A percentile compares a stretch with the other conserved stretches of the same genome.
Conservation (phyloP, 1,140 invertebrate genomes). For the Teleogryllus occipitalis region DNA sequence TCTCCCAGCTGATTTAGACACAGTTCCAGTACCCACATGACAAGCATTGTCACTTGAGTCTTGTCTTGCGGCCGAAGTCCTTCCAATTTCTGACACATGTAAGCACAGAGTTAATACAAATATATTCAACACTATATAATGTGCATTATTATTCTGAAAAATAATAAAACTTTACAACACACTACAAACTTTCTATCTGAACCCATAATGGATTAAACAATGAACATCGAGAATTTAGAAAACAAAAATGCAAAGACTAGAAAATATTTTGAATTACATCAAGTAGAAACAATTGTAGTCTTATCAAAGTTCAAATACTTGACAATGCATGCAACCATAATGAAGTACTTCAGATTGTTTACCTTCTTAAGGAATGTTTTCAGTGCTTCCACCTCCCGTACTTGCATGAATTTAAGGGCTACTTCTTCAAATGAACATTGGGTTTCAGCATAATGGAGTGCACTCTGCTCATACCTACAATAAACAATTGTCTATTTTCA, state of each 20-base stretch:
- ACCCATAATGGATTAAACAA: neutral
- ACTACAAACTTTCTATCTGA: too few relatives aligned
- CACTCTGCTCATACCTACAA: slow-evolving; percentile 67
- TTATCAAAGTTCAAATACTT: too few relatives aligned
- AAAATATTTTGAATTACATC: neutral
- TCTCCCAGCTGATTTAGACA: slow-evolving; percentile 78
- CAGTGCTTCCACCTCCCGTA: slow-evolving; percentile 72
- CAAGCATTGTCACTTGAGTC: slow-evolving; percentile 82
- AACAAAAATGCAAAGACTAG: neutral
- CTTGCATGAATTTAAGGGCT: slow-evolving; percentile 83
- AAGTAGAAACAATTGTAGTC: too few relatives aligned
- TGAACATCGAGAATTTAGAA: neutral
- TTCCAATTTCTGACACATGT: slow-evolving; percentile 40
- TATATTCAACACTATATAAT: too few relatives aligned
- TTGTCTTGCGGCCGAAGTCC: slow-evolving; percentile 51
- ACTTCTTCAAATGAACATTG: slow-evolving; percentile 91
- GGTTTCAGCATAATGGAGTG: slow-evolving; percentile 78
- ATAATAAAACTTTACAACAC: too few relatives aligned
- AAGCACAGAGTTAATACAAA: too few relatives aligned
- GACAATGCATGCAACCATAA: too few relatives aligned
- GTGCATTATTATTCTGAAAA: too few relatives aligned
- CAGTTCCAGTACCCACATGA: slow-evolving; percentile 88
- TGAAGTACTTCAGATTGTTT: slow-evolving; percentile 12
- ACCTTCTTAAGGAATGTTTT: slow-evolving; percentile 76
- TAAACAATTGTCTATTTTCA: neutral